Evolutionary conservation across 2,888 invertebrate species (phyloP), one percentile per base, ranked within the genome.

Genomic region (Brachycybe producta): DNA sequence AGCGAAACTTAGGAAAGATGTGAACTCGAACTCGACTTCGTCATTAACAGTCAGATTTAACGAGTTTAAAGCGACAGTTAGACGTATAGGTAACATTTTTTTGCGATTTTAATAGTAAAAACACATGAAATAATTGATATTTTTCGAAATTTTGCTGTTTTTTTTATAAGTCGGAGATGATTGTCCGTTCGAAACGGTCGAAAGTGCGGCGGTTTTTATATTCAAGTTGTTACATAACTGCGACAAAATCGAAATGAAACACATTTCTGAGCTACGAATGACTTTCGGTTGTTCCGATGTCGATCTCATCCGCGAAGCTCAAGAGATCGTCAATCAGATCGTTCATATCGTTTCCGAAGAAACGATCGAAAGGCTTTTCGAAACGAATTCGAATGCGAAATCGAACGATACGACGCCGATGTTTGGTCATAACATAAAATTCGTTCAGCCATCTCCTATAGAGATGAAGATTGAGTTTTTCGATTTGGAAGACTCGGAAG

Each of bases 151-250:
- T n/a, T n/a, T n/a, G n/a, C n/a, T n/a, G n/a, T n/a, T n/a, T n/a
- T n/a, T n/a, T n/a, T n/a, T n/a, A n/a, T n/a, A n/a, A n/a, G n/a
- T n/a, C n/a, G n/a, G n/a, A n/a, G n/a, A n/a, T n/a, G n/a, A n/a
- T n/a, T n/a, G n/a, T n/a, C n/a, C n/a, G n/a, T n/a, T n/a, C n/a
- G 73, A 75, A 52, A 66, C 79, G 5, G 68, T 78, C 7, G 76
- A 81, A 58, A 79, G 80, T 64, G 74, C 79, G 1, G 64, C 76
- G 0, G 67, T 81, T 0, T 73, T 75, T 58, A 66, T 76, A 0
- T 66, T 83, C 2, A 69, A 74, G 57, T 66, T 80, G 61, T 75
- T 82, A 59, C 64, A 80, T 1, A 73, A 77, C 45, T 73, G 76
- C 50, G 73, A 72, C 45, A 67, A 74, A 46, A 70, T 80, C 7